A percentile compares a stretch with the other conserved stretches of the same genome.
These are phyloP conservation scores for Leucophenga varia DNA, from an alignment of 1,140 invertebrate species.

Conservation along the genomic window DNA sequence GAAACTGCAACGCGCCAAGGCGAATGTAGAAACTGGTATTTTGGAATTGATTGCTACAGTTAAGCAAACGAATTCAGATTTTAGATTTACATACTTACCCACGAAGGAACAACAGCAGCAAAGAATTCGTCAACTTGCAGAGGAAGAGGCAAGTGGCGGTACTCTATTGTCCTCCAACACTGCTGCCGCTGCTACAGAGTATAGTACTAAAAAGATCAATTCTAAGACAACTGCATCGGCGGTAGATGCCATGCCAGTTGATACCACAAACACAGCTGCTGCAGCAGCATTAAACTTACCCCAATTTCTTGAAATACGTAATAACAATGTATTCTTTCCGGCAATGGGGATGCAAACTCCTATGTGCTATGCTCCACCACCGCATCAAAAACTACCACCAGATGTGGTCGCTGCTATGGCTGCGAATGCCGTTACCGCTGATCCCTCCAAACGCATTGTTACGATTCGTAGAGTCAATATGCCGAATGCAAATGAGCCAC, in stretches of 20 bases:
- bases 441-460: conserved; percentile 66
- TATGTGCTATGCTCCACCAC: conserved; percentile 45
- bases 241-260: neutral
- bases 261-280: too few relatives aligned
- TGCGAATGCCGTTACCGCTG: conserved; percentile 39
- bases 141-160: conserved; percentile 31
- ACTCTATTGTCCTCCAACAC: too few relatives aligned
- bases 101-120: conserved; percentile 52
- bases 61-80: conserved; percentile 48
- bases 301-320: too few relatives aligned
- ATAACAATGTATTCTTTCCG: too few relatives aligned
- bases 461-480: conserved; percentile 69
- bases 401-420: conserved; percentile 48
- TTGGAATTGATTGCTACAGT: conserved; percentile 51
- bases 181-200: neutral
- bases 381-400: conserved; percentile 33
- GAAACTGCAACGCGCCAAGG: conserved; percentile 49
- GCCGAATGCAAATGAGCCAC: conserved; percentile 62
- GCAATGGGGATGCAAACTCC: conserved; percentile 20
- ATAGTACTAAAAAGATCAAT: neutral
- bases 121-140: conserved; percentile 35
- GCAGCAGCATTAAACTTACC: too few relatives aligned
- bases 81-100: conserved; percentile 52
- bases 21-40: conserved; percentile 46
- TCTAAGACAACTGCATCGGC: conserved; percentile 3